A percentile compares a stretch with the other conserved stretches of the same genome.
phyloP scores from a whole-genome alignment of 2,888 invertebrate genomes.

The Shargacucullia verbasci region DNA sequence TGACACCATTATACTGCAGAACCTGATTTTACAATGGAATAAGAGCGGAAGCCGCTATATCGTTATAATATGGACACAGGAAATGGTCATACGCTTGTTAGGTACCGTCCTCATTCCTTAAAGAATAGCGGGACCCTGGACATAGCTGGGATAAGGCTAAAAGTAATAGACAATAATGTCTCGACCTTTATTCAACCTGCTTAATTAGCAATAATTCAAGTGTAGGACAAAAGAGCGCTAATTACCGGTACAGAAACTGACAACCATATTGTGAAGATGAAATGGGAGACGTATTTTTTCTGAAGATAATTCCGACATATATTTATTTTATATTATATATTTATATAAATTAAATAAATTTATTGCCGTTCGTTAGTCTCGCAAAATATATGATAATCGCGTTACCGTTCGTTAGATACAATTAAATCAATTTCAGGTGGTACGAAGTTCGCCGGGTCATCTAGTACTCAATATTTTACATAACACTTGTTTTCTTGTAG shows the following conservation, averaged over 20 bases:
- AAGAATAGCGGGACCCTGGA: not conserved
- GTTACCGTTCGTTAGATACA: too few species aligned
- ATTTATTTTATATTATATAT: too few species aligned
- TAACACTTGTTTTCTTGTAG: too few species aligned
- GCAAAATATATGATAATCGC: too few species aligned
- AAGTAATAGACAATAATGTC: conserved; percentile 34
- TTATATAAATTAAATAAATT: too few species aligned
- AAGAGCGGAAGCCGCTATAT: conserved; percentile 23
- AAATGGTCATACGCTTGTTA: conserved; percentile 44
- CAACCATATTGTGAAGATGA: conserved; percentile 30
- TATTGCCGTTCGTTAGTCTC: too few species aligned
- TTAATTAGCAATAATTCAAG: conserved; percentile 54
- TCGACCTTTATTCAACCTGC: conserved; percentile 29
- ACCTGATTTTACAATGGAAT: not conserved
- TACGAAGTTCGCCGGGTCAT: too few species aligned
- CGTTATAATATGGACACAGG: conserved; percentile 37
- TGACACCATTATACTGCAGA: not conserved
- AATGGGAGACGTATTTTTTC: conserved; percentile 19
- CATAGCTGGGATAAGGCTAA: not conserved
- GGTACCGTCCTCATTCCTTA: conserved; percentile 5
- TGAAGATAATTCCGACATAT: conserved; percentile 28
- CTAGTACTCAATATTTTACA: too few species aligned
- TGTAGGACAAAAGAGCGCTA: conserved; percentile 40
- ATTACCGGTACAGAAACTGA: conserved; percentile 31
- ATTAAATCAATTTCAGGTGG: too few species aligned